phyloP scores from a whole-genome alignment of 23 tunicate species.

The Trididemnum miniatum region DNA sequence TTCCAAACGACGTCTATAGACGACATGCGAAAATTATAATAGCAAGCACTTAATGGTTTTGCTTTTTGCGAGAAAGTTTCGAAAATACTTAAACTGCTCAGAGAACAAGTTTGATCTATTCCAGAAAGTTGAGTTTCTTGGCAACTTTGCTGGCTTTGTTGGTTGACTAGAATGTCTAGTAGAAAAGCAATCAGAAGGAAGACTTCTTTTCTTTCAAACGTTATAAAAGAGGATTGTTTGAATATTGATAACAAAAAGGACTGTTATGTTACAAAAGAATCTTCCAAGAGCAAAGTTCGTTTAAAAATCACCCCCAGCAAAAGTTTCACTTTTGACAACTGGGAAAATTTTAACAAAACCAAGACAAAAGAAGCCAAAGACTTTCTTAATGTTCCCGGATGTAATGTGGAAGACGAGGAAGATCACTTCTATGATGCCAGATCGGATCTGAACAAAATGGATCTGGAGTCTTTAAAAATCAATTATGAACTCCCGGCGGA shows the following conservation, averaged over 20 bases:
- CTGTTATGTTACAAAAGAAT: neutral
- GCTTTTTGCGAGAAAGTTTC: too few species aligned
- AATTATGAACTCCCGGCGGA: conserved; percentile 36
- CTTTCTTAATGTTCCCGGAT: neutral
- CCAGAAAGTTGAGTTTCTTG: too few species aligned
- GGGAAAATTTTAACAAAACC: neutral
- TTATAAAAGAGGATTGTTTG: neutral
- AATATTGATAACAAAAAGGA: neutral
- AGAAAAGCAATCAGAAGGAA: too few species aligned
- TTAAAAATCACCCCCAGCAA: neutral
- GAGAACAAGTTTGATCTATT: too few species aligned
- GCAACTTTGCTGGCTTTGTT: too few species aligned
- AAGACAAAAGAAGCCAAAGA: neutral
- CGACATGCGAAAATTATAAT: too few species aligned
- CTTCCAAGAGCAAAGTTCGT: too few species aligned
- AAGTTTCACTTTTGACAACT: neutral
- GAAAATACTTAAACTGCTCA: too few species aligned
- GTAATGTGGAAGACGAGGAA: neutral
- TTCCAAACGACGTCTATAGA: too few species aligned
- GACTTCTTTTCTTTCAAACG: too few species aligned
- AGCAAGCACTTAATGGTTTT: too few species aligned
- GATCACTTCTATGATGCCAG: neutral
- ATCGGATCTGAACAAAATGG: neutral
- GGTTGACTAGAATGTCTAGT: too few species aligned
- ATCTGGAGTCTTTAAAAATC: neutral